Percentiles rank a stretch among this genome's conserved stretches.
phyloP scores from a whole-genome alignment of 1,140 invertebrate genomes.

The Capitella teleta region DNA sequence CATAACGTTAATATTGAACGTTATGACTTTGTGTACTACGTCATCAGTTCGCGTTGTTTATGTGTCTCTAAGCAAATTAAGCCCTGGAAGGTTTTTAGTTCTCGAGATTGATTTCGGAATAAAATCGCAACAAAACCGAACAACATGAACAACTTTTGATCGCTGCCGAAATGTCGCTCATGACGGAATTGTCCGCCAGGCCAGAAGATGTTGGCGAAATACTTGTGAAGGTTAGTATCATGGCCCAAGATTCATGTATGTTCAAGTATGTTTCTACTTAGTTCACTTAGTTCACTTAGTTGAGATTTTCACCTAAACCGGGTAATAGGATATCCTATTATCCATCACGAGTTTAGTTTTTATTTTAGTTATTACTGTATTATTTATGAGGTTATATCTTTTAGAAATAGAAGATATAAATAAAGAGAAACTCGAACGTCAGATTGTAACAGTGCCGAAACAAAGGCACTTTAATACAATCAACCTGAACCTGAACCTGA shows the following conservation, averaged over 20 bases:
- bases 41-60: slow-evolving; percentile 6
- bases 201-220: slow-evolving; percentile 36
- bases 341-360: neutral
- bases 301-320: neutral
- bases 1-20: no score
- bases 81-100: no score
- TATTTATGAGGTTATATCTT: neutral
- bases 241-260: neutral
- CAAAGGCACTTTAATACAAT: no score
- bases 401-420: no score
- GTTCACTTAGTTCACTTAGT: neutral
- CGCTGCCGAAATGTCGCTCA: slow-evolving; percentile 11
- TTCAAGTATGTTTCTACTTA: neutral
- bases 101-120: neutral
- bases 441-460: no score
- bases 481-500: no score
- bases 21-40: slow-evolving; percentile 5
- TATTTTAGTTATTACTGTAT: neutral
- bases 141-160: neutral
- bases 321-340: neutral
- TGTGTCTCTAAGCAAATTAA: neutral
- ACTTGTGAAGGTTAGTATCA: slow-evolving; percentile 26
- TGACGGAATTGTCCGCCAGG: slow-evolving; percentile 27
- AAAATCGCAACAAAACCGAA: neutral
- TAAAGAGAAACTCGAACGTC: no score